Conservation (phyloP, 2,888 invertebrate genomes). For the Drosophila tanythrix region DNA sequence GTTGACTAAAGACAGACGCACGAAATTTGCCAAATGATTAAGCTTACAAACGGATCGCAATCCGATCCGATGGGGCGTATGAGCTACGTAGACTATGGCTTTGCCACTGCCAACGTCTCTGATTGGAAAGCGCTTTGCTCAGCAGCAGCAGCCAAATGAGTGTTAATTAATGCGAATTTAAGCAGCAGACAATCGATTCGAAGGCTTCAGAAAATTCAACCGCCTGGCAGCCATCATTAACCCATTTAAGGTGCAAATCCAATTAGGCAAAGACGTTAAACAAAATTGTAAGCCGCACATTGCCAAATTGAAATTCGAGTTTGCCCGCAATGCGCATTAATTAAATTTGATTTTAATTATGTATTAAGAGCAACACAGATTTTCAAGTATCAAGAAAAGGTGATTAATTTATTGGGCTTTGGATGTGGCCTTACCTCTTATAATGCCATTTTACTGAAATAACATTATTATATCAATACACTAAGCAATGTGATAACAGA, state of each 20-base stretch:
- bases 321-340: conserved; percentile 30
- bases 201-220: conserved; percentile 4
- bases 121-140: conserved; percentile 51
- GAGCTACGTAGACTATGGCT: conserved; percentile 24
- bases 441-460: not conserved
- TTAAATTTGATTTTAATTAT: conserved; percentile 49
- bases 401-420: not conserved
- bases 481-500: not conserved
- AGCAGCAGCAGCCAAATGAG: conserved; percentile 53
- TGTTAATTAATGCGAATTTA: conserved; percentile 73
- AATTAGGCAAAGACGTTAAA: conserved; percentile 55
- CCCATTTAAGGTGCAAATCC: conserved; percentile 69
- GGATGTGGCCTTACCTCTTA: not conserved
- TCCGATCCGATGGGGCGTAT: conserved; percentile 45
- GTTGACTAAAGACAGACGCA: conserved; percentile 19
- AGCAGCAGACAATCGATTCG: conserved; percentile 59
- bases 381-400: conserved; percentile 6
- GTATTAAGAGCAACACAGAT: conserved; percentile 6
- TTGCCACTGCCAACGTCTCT: conserved; percentile 19
- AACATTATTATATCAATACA: not conserved
- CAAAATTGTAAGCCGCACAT: conserved; percentile 35
- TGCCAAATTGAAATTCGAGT: conserved; percentile 47
- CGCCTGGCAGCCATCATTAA: conserved; percentile 61
- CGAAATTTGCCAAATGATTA: conserved; percentile 67
- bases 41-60: conserved; percentile 45